These are phyloP conservation scores for Dreissena rostriformis DNA, from an alignment of 1,140 invertebrate genomes.

Conservation along the genomic window DNA sequence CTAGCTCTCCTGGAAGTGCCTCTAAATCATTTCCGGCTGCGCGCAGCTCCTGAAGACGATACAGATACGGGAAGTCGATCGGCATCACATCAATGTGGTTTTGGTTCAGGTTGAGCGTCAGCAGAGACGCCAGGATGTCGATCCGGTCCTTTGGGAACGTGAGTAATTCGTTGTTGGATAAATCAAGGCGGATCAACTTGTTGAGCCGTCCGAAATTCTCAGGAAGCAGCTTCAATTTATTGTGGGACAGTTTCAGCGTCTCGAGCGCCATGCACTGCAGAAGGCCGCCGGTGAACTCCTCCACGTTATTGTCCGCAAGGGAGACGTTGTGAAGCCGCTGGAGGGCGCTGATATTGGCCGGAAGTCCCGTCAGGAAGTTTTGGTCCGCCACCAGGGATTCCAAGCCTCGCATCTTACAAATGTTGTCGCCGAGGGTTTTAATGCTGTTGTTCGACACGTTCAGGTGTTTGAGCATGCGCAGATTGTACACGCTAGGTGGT, in stretches of 20 bases:
- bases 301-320: conserved; percentile 68
- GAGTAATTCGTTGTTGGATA: conserved; percentile 76
- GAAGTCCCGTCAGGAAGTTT: conserved; percentile 71
- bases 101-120: conserved; percentile 72
- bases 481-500: conserved; percentile 74
- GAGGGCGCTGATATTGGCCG: conserved; percentile 67
- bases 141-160: conserved; percentile 77
- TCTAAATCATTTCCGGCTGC: conserved; percentile 71
- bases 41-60: conserved; percentile 68
- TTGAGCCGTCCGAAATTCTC: conserved; percentile 75
- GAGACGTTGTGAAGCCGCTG: conserved; percentile 65
- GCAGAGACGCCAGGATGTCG: conserved; percentile 76
- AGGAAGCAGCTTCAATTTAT: conserved; percentile 72
- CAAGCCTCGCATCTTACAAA: conserved; percentile 72
- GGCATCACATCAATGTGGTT: conserved; percentile 79
- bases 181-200: conserved; percentile 71
- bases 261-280: conserved; percentile 68
- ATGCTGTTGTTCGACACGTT: conserved; percentile 75
- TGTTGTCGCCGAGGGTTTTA: conserved; percentile 66
- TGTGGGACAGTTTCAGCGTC: conserved; percentile 73
- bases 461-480: conserved; percentile 70
- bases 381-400: conserved; percentile 66
- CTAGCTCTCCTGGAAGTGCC: conserved; percentile 71
- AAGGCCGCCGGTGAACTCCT: conserved; percentile 64
- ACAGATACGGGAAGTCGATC: conserved; percentile 78